Base-by-base conservation (phyloP, 2,888 invertebrate species). In the Drosophila eohydei region DNA sequence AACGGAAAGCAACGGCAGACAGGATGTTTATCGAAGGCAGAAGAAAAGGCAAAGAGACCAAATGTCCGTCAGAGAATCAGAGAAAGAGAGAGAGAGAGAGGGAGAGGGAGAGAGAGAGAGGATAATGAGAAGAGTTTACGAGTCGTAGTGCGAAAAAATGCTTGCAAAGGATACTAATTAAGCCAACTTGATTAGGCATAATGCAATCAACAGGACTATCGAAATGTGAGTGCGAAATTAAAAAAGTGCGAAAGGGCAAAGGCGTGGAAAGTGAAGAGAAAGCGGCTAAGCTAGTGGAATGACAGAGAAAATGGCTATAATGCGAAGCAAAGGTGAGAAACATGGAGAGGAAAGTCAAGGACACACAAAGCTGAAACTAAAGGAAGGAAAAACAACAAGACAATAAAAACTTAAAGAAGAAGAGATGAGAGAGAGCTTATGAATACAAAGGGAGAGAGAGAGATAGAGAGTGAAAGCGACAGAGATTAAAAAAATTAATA, bases 21-120 rank as follows among this genome's bases (percentile, higher is more conserved):
- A 36, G 80, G 81, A 81, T 81, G 74, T 80, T 80, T 78, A 78
- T 62, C 60, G 66, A 67, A 50, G 71, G 69, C 63, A 63, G 41
- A 50, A 34, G 73, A 50, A 65, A 51, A 54, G 48, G 46, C 67
- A 56, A 67, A 52, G 55, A 46, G 65, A 59, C 66, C 60, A 64
- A 72, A 61, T 58, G 69, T 62, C 74, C 59, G 66, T 71, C 48
- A 66, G 32, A 48, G 46, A 40, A 38, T 9, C 2, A 52, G 41
- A 46, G 34, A 16, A 12, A 21, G 4, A 50, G 5, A 43, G 26
- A 32, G 12, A 26, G 14, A 26, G 1, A 32, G 14, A 32, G 16
- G 43, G 14, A 30, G 3, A 9, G 30, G 30, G 12, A 36, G 30
- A 30, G n/a, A 8, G 12, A 30, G 0, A 6, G 14, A 28, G 34